Evolutionary conservation across 2,797 vertebrate genomes (phyloP), one percentile per base, ranked within the genome.

Genomic region (Halcyon smyrnensis): DNA sequence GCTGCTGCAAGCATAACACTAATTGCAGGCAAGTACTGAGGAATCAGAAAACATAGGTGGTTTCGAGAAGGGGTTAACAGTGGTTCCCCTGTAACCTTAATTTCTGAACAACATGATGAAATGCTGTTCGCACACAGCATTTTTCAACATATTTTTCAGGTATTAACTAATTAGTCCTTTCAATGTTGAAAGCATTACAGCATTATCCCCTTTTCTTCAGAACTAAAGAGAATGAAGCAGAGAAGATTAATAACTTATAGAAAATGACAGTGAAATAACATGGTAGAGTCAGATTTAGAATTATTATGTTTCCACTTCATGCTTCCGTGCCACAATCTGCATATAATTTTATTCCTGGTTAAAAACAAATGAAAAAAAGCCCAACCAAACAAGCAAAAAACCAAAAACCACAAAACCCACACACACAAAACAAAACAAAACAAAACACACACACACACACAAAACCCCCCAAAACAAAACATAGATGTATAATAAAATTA

Each of bases 241-340:
- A 71, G 30, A 18, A 62, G 37, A 9, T 62, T 88, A 91, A 54
- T 74, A 83, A 65, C 36, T 77, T 70, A 34, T 1, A 51, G n/a
- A 24, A 94, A 93, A 75, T 43, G 12, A 83, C 41, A 86, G 71
- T 39, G 30, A 92, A 91, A 87, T 81, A 75, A 89, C 32, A 64
- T 4, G 2, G 14, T 36, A 89, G 32, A 87, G 43, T 50, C 1
- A 3, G 14, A 48, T 78, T 90, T 90, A 73, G 62, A 88, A 82
- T 83, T 85, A 74, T 32, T 62, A 46, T 28, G 11, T 53, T 92
- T 90, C 53, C 34, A 53, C 7, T 87, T 92, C 24, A 37, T 37
- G 25, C 23, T 94, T 90, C 68, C 80, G 32, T 90, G 48, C n/a
- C 20, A 28, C 28, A 60, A 30, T 56, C 20, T 53, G 43, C 15